Evolutionary conservation across 2,797 vertebrate genomes (phyloP), one percentile per base, ranked within the genome.

Genomic region (Remorina albescens): DNA sequence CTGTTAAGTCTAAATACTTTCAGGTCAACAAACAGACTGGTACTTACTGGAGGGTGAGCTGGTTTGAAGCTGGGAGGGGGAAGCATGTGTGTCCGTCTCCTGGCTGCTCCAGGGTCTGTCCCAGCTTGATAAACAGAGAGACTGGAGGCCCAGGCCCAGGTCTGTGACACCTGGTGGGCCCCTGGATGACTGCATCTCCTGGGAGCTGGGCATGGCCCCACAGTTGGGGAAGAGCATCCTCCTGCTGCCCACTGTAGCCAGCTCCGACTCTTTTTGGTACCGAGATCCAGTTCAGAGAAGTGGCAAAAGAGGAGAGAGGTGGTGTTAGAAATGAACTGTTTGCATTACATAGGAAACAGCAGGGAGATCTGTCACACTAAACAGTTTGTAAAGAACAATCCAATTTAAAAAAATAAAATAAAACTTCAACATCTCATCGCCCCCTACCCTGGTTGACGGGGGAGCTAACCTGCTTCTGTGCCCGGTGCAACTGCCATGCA

Each of bases 51-150:
- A 97, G 77, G 96, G 95, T 18, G 95, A 94, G 94, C 92, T 96
- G 86, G 94, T 94, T 91, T 96, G 96, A 86, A 93, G 87, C 84
- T 96, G 94, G 66, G 93, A 87, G 10, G 88, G 76, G 25, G 87
- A 84, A 4, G 74, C 15, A 59, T 87, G 89, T 32, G 93, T 60
- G 5, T 99, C 98, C 0, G 94, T 91, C 78, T 98, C 97, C 90
- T 97, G 97, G 94, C 94, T 97, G 95, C 96, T 99, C 98, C 98
- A 99, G 46, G 97, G 96, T 91, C 96, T 95, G 93, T 99, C 97
- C 97, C 97, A 99, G 89, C 96, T 95, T 0, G 97, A 96, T 90
- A 99, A 92, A 86, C 94, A 96, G 81, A 99, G 96, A 41, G 98
- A 98, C 91, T 98, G 97, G 85, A 98, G 96, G 95, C 98, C 97